Base-by-base conservation (phyloP, 2,888 invertebrate genomes). In the Protodeltote pygarga region DNA sequence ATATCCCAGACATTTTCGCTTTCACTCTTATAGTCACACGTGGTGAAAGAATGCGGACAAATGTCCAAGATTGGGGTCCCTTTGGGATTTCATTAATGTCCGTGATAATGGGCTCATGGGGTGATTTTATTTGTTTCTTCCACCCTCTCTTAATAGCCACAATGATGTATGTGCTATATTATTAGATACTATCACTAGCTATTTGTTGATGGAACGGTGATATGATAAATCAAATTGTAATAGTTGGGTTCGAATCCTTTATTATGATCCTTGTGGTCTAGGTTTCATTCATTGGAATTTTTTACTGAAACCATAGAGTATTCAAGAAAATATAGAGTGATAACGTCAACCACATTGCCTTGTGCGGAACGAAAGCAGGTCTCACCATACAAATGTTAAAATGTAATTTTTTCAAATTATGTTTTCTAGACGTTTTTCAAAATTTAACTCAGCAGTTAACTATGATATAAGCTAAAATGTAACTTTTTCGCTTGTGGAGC, bases 31-130 rank as follows among this genome's bases (percentile, higher is more conserved):
- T 39, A 48, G 15, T 39, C 32, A 40, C 21, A 45, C 35, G 33
- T 39, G 32, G 23, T 11, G 42, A 46, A 66, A 45, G 54, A 60
- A 71, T 62, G 48, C 20, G 45, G 27, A 57, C 37, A 52, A 64
- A 51, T 51, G 51, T 47, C 44, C 37, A 51, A 46, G 38, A 55
- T 59, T 57, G 46, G 51, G 58, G 58, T 58, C 42, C 14, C 51
- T 25, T 5, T 29, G 63, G 55, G 57, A 71, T 71, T 71, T 71
- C 57, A 71, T 69, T 66, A 71, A 66, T 66, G 33, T 14, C 44
- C 35, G 20, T 31, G 31, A 54, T 61, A 58, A 63, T 55, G 27
- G 48, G 28, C 28, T 17, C 46, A 49, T 38, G 34, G 50, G 53
- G 35, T 38, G 38, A 20, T 50, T 58, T 58, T 58, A 64, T 64